Evolutionary conservation across 2,888 invertebrate genomes (phyloP), one percentile per base, ranked within the genome.

Genomic region (Anoplius nigerrimus): DNA sequence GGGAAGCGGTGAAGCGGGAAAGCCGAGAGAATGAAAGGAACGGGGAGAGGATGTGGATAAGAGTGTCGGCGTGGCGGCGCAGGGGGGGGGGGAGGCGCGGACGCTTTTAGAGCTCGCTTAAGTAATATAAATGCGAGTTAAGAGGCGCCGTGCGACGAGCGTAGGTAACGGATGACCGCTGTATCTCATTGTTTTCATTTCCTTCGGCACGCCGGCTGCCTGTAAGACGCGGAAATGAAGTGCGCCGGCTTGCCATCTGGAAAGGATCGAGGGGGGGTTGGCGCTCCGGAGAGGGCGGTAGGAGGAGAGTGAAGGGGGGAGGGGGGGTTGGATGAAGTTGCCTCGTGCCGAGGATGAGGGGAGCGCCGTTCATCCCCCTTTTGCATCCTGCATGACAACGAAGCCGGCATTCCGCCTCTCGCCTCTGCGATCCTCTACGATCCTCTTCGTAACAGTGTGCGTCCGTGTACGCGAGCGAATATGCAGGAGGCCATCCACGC

Each of bases 181-280:
- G 88, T 88, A 88, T 88, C 88, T 88, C 88, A 88, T 88, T 88
- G 88, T 88, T 88, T 88, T 88, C 88, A 88, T 88, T 88, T 88
- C 88, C 88, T 88, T 87, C 84, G 86, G 78, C 81, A 78, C 78
- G 82, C 83, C 86, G 83, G 82, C 81, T 75, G 78, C 77, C 87
- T 87, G 88, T 88, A 88, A 88, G 88, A 88, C 87, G 87, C 88
- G 88, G 88, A 88, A 88, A 88, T 88, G 88, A 88, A 88, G 88
- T 87, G 83, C 84, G 83, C 85, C 80, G 82, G 85, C 78, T 76
- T 81, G 82, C 83, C 82, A 83, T 85, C 84, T 82, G 78, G 77
- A 76, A 71, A 42, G 65, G 57, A 34, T 1, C 8, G 34, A 71
- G 68, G 69, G n/a, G 71, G 68, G 69, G n/a, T 48, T 11, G 58